These are phyloP conservation scores for Rhynchonycteris naso DNA, from an alignment of 2,797 vertebrate species.

Conservation along the genomic window DNA sequence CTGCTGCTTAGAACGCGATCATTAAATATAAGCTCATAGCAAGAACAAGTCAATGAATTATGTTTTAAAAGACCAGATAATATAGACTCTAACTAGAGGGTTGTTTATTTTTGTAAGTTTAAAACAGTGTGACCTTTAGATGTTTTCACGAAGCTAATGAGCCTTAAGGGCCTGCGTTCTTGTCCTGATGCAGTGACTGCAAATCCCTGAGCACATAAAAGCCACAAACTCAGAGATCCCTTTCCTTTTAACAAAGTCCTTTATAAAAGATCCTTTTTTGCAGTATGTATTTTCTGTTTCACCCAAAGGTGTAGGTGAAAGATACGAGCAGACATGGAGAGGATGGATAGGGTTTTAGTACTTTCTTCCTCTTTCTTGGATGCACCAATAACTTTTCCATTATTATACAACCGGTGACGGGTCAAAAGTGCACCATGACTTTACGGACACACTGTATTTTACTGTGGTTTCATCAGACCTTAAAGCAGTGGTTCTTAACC, in stretches of 20 bases:
- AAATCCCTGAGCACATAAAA: not conserved
- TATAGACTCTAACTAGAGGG: not conserved
- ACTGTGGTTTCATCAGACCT: not conserved
- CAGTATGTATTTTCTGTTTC: not conserved
- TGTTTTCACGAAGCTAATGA: constrained; percentile 37
- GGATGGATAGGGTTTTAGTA: not conserved
- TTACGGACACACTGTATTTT: no score
- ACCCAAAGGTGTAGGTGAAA: not conserved
- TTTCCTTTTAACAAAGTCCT: not conserved
- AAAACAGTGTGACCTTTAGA: constrained; percentile 15
- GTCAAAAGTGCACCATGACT: no score
- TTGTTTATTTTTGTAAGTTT: not conserved
- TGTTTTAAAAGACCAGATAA: not conserved
- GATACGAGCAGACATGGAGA: not conserved
- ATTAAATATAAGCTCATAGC: not conserved
- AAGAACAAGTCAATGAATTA: not conserved
- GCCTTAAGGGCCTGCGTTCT: not conserved
- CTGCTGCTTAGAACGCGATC: constrained; percentile 10
- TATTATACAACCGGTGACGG: not conserved
- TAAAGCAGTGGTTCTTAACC: no score
- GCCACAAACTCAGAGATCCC: not conserved
- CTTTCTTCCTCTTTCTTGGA: not conserved
- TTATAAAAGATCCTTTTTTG: not conserved
- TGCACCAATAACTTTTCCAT: not conserved
- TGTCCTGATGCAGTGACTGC: not conserved